A percentile compares a stretch with the other conserved stretches of the same genome.
Conservation (phyloP, 2,888 invertebrate genomes). For the Plemyria rubiginata region DNA sequence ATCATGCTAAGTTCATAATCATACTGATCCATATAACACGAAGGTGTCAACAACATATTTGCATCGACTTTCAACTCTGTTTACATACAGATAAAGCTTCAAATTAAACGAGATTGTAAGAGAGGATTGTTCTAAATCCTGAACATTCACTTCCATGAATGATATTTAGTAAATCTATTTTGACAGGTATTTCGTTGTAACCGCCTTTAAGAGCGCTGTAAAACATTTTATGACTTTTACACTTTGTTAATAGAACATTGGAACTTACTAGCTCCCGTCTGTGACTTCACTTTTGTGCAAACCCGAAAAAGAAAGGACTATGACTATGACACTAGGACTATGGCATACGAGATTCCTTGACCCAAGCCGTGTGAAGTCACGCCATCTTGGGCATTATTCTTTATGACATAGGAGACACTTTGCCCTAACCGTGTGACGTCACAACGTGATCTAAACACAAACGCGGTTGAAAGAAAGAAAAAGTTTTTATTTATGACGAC, state of each 20-base stretch:
- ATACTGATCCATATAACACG: neutral
- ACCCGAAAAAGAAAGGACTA: no score
- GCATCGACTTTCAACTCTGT: neutral
- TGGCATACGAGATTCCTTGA: no score
- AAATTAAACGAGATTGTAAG: neutral
- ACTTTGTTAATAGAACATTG: neutral
- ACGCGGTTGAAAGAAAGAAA: no score
- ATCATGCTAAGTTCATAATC: constrained; percentile 3
- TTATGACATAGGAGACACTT: no score
- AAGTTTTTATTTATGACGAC: no score
- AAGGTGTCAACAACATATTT: neutral
- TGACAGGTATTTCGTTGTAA: constrained; percentile 7
- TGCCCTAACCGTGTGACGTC: no score
- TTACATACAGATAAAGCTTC: neutral
- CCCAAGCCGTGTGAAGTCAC: no score
- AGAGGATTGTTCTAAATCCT: neutral
- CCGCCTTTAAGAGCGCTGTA: neutral
- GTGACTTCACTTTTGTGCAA: no score
- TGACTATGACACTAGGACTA: no score
- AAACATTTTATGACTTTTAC: neutral
- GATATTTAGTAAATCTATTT: constrained; percentile 12
- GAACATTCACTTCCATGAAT: constrained; percentile 5
- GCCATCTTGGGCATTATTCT: no score
- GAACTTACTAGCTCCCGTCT: neutral
- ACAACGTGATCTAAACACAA: no score